Evolutionary conservation across 2,888 invertebrate genomes (phyloP).

Genomic region (Barypeithes pellucidus): DNA sequence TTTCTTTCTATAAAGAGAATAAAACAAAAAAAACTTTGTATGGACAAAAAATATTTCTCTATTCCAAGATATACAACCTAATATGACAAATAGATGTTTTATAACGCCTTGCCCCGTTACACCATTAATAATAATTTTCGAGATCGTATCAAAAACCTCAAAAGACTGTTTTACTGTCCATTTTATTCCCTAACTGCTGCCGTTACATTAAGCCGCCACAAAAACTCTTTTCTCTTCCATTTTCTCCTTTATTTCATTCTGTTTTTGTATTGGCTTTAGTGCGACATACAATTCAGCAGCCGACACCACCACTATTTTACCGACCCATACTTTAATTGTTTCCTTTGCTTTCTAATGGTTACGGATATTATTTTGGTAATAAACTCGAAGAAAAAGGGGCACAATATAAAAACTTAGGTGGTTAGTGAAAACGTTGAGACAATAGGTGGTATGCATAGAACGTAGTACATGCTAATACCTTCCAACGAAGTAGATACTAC

Average conservation of each 20-base stretch:
- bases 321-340: conserved; percentile 37
- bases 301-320: conserved; percentile 27
- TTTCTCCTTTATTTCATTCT: conserved; percentile 41
- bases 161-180: conserved; percentile 43
- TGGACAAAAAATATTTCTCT: not conserved
- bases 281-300: conserved; percentile 34
- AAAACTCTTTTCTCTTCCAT: conserved; percentile 38
- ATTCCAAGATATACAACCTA: conserved; percentile 22
- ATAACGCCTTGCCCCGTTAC: conserved; percentile 28
- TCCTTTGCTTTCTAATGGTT: conserved; percentile 30
- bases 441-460: too few relatives aligned
- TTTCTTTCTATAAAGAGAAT: too few relatives aligned
- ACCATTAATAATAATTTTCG: conserved; percentile 52
- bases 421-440: too few relatives aligned
- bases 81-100: conserved; percentile 49
- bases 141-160: conserved; percentile 44
- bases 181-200: conserved; percentile 35
- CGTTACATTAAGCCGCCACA: conserved; percentile 40
- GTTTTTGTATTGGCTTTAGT: conserved; percentile 42
- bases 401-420: not conserved
- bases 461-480: too few relatives aligned
- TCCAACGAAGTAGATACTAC: too few relatives aligned
- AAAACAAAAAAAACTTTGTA: not conserved
- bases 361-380: not conserved
- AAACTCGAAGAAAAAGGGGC: not conserved